These are phyloP conservation scores for Crotalus tigris DNA, from an alignment of 2,113 vertebrate species.

Conservation along the genomic window DNA sequence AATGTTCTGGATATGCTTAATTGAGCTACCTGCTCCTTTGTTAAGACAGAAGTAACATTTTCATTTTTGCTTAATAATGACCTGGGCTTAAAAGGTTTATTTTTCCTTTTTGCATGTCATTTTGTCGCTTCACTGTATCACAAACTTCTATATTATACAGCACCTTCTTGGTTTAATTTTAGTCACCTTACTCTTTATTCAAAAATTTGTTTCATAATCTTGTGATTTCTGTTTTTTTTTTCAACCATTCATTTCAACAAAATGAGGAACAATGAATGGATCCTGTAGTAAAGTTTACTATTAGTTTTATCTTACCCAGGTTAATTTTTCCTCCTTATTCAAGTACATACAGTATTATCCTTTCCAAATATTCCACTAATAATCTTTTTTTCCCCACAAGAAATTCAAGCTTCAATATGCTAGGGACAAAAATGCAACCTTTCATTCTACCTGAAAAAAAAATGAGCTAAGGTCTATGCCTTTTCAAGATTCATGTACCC, in stretches of 20 bases:
- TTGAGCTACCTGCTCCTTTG: not conserved
- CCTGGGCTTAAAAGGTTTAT: not conserved
- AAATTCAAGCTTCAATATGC: not conserved
- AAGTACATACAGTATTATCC: not conserved
- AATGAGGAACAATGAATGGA: not conserved
- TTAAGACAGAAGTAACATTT: not conserved
- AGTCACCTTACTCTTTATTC: not conserved
- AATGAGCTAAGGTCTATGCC: not conserved
- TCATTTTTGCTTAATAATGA: not conserved
- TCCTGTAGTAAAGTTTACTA: not conserved
- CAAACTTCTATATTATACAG: not conserved
- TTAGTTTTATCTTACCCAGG: not conserved
- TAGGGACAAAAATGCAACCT: not conserved
- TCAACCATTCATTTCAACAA: not conserved
- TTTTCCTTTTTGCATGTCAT: not conserved
- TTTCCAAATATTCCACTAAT: not conserved
- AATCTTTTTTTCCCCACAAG: not conserved
- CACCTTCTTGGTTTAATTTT: not conserved
- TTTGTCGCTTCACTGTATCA: not conserved
- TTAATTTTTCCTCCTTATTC: not conserved
- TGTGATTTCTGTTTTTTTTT: not conserved
- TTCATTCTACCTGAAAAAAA: not conserved
- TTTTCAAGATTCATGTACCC: not conserved
- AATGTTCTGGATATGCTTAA: not conserved
- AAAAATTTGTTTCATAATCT: not conserved